phyloP scores from a whole-genome alignment of 2,113 vertebrate species.

The Synchiropus splendidus region DNA sequence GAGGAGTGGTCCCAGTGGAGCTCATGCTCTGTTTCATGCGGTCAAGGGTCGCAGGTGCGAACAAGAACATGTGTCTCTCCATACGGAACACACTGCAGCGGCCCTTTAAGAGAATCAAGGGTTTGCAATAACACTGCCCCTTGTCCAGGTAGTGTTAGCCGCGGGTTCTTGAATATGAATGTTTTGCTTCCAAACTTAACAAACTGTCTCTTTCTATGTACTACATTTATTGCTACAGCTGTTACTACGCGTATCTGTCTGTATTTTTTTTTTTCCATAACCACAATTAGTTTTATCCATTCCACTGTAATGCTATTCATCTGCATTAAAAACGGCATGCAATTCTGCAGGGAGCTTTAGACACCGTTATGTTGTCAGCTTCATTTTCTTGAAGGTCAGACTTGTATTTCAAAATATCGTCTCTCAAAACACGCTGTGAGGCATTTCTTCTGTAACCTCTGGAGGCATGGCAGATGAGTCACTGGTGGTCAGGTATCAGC shows the following conservation, averaged over 20 bases:
- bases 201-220: constrained; percentile 43
- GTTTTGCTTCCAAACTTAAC: constrained; percentile 51
- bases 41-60: constrained; percentile 99
- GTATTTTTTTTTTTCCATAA: constrained; percentile 25
- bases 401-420: constrained; percentile 47
- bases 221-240: constrained; percentile 30
- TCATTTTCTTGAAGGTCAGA: constrained; percentile 53
- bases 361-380: constrained; percentile 35
- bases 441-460: constrained; percentile 34
- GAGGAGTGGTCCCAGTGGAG: constrained; percentile 99
- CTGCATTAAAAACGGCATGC: constrained; percentile 39
- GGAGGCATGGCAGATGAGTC: constrained; percentile 49
- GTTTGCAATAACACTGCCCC: constrained; percentile 99
- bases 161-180: constrained; percentile 72
- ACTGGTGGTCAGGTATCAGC: constrained; percentile 40
- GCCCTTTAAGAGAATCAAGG: constrained; percentile 99
- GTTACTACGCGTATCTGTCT: constrained; percentile 37
- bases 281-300: constrained; percentile 51
- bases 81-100: constrained; percentile 99
- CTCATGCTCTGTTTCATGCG: constrained; percentile 99
- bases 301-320: constrained; percentile 47
- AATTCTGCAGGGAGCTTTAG: constrained; percentile 39
- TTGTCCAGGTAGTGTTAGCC: constrained; percentile 99
- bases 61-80: constrained; percentile 99
- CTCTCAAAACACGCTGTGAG: constrained; percentile 41